Percentiles rank a stretch among this genome's conserved stretches.
Conservation (phyloP, 1,140 invertebrate species). For the Eciton burchellii region DNA sequence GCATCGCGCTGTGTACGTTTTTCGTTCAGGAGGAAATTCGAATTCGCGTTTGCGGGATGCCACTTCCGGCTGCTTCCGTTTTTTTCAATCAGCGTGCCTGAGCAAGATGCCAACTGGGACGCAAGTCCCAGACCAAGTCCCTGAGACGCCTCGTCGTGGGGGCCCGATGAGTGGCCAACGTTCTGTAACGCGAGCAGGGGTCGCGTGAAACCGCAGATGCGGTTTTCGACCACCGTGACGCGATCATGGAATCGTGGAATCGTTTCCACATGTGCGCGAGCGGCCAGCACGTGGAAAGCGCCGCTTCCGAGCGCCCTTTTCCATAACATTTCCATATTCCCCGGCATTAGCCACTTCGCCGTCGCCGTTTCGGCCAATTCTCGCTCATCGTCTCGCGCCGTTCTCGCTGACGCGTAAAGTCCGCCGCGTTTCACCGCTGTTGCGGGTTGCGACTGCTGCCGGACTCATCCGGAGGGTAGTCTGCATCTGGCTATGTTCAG, state of each 20-base stretch:
- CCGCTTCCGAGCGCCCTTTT: conserved; percentile 55
- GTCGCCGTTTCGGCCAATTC: neutral
- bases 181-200: conserved; percentile 71
- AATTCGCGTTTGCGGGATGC: conserved; percentile 40
- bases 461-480: conserved; percentile 7
- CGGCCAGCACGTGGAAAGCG: conserved; percentile 43
- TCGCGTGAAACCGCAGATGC: conserved; percentile 73
- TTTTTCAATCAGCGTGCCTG: conserved; percentile 32
- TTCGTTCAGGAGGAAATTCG: conserved; percentile 48
- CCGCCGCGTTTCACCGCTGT: conserved; percentile 33
- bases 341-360: neutral
- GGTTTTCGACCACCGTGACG: conserved; percentile 71
- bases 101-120: conserved; percentile 2
- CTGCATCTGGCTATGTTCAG: conserved; percentile 10
- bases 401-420: conserved; percentile 20
- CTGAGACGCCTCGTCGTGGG: conserved; percentile 37
- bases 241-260: conserved; percentile 52
- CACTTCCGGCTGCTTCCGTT: neutral
- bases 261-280: conserved; percentile 59
- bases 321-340: conserved; percentile 67
- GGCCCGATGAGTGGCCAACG: conserved; percentile 68
- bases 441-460: neutral
- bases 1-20: neutral
- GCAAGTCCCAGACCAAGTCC: conserved; percentile 11
- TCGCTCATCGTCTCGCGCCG: conserved; percentile 11